Evolutionary conservation across 2,797 vertebrate genomes (phyloP), one percentile per base, ranked within the genome.

Genomic region (Gymnodraco acuticeps): DNA sequence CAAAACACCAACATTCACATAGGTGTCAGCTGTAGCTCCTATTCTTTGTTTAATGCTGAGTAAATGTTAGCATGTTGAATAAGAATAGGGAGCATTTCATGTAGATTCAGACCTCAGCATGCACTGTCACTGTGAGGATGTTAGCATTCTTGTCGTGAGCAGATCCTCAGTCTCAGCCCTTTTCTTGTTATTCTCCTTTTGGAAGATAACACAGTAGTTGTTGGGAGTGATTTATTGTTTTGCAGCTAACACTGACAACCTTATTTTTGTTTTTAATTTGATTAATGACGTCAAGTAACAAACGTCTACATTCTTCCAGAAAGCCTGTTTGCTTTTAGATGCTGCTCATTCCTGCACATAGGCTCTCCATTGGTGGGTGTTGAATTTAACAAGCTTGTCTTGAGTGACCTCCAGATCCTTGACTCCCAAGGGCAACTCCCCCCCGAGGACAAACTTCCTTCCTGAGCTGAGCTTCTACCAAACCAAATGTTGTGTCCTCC

Each of bases 301-400:
- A 72, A 63, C 61, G 63, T 87, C 72, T 70, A 73, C 67, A 71
- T 86, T 89, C 82, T 73, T 69, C 59, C 61, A 51, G 43, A 50
- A 46, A 16, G 69, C 42, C 54, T 82, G 73, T 84, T 87, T 85
- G 78, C 80, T 65, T 76, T 80, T 10, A 66, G 70, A 86, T 82
- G 77, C 82, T 77, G 75, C 75, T 82, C 70, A 70, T 85, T 90
- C 81, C 77, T 88, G 47, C 38, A 4, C 68, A 51, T 59, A 60
- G 52, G 77, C 84, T 80, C 85, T 77, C 81, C 53, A 9, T 77
- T 74, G 43, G 19, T 27, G 38, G 56, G 77, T 90, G 88, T 84
- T 88, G 87, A 90, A 90, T 91, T 86, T 90, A 85, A 85, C 90
- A 70, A 69, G 82, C 81, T 75, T 77, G 67, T 86, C 85, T 87